A percentile compares a stretch with the other conserved stretches of the same genome.
Conservation (phyloP, 2,113 vertebrate genomes). For the Castor canadensis region DNA sequence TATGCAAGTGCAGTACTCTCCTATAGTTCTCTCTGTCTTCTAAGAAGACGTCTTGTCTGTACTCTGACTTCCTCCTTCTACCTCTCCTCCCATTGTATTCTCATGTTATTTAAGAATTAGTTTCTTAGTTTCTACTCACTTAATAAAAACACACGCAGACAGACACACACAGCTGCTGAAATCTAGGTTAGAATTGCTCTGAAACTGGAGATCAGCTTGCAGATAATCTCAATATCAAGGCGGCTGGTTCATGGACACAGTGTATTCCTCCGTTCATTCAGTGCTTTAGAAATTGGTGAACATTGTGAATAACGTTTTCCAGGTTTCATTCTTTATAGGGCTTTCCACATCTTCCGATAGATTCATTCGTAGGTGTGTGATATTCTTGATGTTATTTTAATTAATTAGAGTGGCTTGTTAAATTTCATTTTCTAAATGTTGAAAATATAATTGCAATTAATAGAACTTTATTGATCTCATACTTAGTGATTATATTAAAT, state of each 20-base stretch:
- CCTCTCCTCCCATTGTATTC: not conserved
- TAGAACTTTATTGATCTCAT: constrained; percentile 24
- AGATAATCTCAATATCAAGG: constrained; percentile 2
- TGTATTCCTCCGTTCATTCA: constrained; percentile 3
- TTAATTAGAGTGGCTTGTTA: constrained; percentile 44
- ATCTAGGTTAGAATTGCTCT: constrained; percentile 8
- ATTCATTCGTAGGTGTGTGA: constrained; percentile 35
- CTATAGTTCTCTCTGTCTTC: not conserved
- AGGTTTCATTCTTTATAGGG: not conserved
- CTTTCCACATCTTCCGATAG: not conserved
- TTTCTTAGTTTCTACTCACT: not conserved
- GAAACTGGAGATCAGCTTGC: constrained; percentile 16
- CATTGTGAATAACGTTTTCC: not conserved
- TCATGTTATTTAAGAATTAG: not conserved
- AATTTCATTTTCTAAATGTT: constrained; percentile 47
- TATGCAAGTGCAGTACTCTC: not conserved
- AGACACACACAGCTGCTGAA: not conserved
- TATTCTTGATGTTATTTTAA: constrained; percentile 48
- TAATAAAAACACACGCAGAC: not conserved
- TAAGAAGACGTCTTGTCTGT: not conserved
- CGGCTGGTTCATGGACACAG: not conserved
- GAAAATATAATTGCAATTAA: not conserved
- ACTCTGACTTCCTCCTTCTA: not conserved
- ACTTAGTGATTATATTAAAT: not conserved
- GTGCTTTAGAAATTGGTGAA: not conserved